Base-by-base conservation (phyloP, 2,113 vertebrate genomes). In the Phyllostomus discolor region DNA sequence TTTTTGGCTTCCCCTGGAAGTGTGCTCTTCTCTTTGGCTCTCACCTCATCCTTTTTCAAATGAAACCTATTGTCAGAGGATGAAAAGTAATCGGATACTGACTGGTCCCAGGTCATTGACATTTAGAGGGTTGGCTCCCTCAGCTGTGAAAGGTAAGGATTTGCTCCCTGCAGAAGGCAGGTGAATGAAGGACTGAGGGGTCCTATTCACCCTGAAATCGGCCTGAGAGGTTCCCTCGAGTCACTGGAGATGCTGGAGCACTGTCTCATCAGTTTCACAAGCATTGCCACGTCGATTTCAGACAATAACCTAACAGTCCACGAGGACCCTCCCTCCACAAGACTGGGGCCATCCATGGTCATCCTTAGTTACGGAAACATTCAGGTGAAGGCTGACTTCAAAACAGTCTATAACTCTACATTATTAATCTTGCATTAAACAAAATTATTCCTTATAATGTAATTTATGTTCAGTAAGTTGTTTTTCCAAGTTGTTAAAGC, bases 351-450 rank as follows among this genome's bases (percentile, higher is more conserved):
- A 86, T 0, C 86, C 72, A 86, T 0, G 3, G 38, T 64, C 7
- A 28, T 78, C 89, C 67, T 69, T 62, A 79, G 52, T n/a, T 59
- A 73, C 41, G 38, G 12, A 79, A 94, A 78, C 33, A 82, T 24
- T 59, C 38, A 48, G 70, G 43, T 81, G 84, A 95, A 67, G 57
- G n/a, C 19, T 83, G 48, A 91, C 70, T 95, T 81, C 67, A 85
- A 83, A 92, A 87, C 24, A 46, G 73, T 83, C 54, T 94, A 46
- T 48, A 75, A 64, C 31, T 22, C 35, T 86, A 82, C 54, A 91
- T 89, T 84, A 95, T 95, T 85, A 95, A 84, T 91, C 48, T 93
- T 79, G 69, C 52, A 73, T 92, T 86, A 94, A 95, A 82, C 24
- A n/a, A 88, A 82, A 94, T 48, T 81, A 91, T 91, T 91, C 35